Evolutionary conservation across 2,888 invertebrate species (phyloP), one percentile per base, ranked within the genome.

Genomic region (Zaprionus lineosus): DNA sequence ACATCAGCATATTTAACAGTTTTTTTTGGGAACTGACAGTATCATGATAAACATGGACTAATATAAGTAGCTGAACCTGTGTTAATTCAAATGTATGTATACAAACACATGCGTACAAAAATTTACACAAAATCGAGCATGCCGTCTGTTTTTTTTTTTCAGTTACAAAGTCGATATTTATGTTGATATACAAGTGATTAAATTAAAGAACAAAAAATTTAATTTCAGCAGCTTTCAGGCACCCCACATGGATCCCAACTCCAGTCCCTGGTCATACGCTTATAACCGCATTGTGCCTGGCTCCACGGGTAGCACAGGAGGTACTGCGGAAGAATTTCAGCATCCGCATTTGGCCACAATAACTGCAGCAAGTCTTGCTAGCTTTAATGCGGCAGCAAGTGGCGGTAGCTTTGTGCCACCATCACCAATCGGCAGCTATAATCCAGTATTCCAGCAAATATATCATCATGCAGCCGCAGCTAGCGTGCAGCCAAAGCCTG

Each of bases 231-330:
- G 53, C 15, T 28, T 28, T 51, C 53, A 61, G 64, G 68, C 56
- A 65, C 58, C 44, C 53, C 73, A 63, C 66, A 96, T 96, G 96
- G 96, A 96, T 94, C 96, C 96, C 90, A 89, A 89, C 71, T 95
- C 95, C 91, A 95, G 95, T 91, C 95, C 96, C 92, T 96, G 96
- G 96, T 93, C 94, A 89, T 94, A 94, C 89, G 94, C 95, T 83
- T 96, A 96, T 92, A 95, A 95, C 91, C 94, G 96, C 87, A 91
- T 96, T 90, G 88, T 90, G 51, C 93, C 93, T 89, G 92, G 94
- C 84, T 93, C 93, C 76, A 93, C 93, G 88, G 77, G 72, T 24
- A 92, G 93, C 85, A 92, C 93, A 89, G 76, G 81, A 33, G 91
- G 94, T 89, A 91, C 93, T 87, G 91, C 92, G 90, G 92, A 93